Conservation (phyloP, 2,797 vertebrate genomes). For the Silurus aristotelis region DNA sequence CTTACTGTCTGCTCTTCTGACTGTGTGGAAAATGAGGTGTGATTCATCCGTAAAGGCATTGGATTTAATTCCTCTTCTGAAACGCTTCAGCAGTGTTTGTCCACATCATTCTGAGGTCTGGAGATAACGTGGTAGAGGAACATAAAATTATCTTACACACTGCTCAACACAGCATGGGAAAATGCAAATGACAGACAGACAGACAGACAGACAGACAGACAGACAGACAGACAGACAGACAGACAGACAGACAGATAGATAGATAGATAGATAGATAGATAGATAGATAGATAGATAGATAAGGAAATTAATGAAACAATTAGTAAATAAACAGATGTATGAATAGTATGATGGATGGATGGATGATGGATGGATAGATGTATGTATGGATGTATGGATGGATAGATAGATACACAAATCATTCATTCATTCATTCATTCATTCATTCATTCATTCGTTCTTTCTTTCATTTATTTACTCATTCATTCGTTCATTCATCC, state of each 20-base stretch:
- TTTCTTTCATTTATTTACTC: neutral
- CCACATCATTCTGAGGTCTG: neutral
- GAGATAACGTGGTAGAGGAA: neutral
- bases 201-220: too few species aligned
- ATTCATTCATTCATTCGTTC: neutral
- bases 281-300: neutral
- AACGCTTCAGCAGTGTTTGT: neutral
- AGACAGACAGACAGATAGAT: too few species aligned
- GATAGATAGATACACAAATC: neutral
- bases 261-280: neutral
- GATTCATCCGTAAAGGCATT: conserved; percentile 15
- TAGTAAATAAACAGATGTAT: neutral
- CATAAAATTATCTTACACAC: neutral
- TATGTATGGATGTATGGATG: neutral
- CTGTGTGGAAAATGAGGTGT: neutral
- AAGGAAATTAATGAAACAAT: neutral
- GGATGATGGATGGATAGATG: neutral
- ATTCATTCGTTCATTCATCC: neutral
- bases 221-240: too few species aligned
- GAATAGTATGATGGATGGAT: neutral
- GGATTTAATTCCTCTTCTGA: conserved; percentile 15
- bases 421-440: neutral
- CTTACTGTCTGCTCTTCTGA: neutral
- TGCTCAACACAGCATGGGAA: neutral
- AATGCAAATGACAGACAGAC: too few species aligned